phyloP scores from a whole-genome alignment of 2,888 invertebrate genomes.

The Apeira syringaria region DNA sequence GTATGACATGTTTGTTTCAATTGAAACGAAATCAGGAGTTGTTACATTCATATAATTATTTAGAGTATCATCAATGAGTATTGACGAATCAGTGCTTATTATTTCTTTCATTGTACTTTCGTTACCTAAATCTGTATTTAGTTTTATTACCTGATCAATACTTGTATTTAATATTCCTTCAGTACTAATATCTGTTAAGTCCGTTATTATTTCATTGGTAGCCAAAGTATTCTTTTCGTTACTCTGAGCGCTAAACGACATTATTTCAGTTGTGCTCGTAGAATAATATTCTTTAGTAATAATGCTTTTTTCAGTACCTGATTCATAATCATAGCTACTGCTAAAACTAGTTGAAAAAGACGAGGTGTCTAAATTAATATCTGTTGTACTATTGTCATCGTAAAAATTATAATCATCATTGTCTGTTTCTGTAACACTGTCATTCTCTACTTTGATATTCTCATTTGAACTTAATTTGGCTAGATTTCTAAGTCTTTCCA shows the following conservation, averaged over 20 bases:
- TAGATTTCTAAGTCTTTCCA: slow-evolving; percentile 35
- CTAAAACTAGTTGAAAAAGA: background rate
- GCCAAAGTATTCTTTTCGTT: slow-evolving; percentile 6
- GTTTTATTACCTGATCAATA: slow-evolving; percentile 19
- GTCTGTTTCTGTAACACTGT: slow-evolving; percentile 11
- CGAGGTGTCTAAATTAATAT: slow-evolving; percentile 3
- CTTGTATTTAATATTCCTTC: slow-evolving; percentile 5
- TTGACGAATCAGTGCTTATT: slow-evolving; percentile 1
- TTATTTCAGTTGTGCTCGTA: slow-evolving; percentile 1
- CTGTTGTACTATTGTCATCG: slow-evolving; percentile 30
- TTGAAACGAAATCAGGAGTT: slow-evolving; percentile 1
- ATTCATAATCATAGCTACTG: background rate
- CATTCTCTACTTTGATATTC: slow-evolving; percentile 3
- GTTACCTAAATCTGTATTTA: slow-evolving; percentile 6
- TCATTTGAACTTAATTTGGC: background rate
- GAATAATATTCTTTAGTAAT: slow-evolving; percentile 8
- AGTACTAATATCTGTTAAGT: slow-evolving; percentile 5
- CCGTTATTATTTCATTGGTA: slow-evolving; percentile 22
- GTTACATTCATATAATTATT: background rate
- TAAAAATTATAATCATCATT: slow-evolving; percentile 33
- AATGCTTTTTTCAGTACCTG: background rate
- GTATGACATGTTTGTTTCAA: slow-evolving; percentile 2
- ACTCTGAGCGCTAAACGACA: background rate
- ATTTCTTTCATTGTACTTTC: slow-evolving; percentile 11
- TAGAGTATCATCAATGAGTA: background rate